Percentiles rank a stretch among this genome's conserved stretches.
phyloP scores from a whole-genome alignment of 2,797 vertebrate species.

The Pempheris klunzingeri region DNA sequence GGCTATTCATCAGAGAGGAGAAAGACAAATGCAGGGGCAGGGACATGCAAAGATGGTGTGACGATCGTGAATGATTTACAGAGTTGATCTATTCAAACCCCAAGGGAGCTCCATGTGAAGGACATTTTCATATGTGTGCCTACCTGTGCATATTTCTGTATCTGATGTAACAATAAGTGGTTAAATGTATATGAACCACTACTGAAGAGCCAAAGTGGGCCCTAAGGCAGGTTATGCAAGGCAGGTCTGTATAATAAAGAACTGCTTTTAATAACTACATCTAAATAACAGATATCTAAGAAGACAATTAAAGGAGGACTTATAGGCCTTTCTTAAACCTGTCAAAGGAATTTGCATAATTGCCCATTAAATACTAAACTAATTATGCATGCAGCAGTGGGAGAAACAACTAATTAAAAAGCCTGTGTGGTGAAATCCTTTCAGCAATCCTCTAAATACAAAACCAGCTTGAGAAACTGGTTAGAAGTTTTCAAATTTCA shows the following conservation, averaged over 20 bases:
- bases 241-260: slow-evolving; percentile 43
- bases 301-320: slow-evolving; percentile 76
- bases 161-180: neutral
- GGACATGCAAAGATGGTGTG: slow-evolving; percentile 52
- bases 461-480: slow-evolving; percentile 56
- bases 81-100: slow-evolving; percentile 31
- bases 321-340: slow-evolving; percentile 72
- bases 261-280: slow-evolving; percentile 59
- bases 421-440: slow-evolving; percentile 63
- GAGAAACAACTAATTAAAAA: slow-evolving; percentile 82
- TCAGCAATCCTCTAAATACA: slow-evolving; percentile 50
- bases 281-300: slow-evolving; percentile 70
- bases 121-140: slow-evolving; percentile 29
- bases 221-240: slow-evolving; percentile 16
- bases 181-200: slow-evolving; percentile 21
- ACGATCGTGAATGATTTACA: slow-evolving; percentile 55
- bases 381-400: slow-evolving; percentile 75
- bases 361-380: slow-evolving; percentile 77
- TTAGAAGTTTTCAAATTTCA: slow-evolving; percentile 47
- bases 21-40: slow-evolving; percentile 50
- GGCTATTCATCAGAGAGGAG: slow-evolving; percentile 55
- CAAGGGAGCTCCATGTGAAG: neutral
- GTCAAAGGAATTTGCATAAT: slow-evolving; percentile 79
- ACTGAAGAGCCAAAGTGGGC: slow-evolving; percentile 19
- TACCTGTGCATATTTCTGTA: slow-evolving; percentile 16